These are phyloP conservation scores for Thinocorus orbignyianus DNA, from an alignment of 2,113 vertebrate genomes.

Conservation along the genomic window DNA sequence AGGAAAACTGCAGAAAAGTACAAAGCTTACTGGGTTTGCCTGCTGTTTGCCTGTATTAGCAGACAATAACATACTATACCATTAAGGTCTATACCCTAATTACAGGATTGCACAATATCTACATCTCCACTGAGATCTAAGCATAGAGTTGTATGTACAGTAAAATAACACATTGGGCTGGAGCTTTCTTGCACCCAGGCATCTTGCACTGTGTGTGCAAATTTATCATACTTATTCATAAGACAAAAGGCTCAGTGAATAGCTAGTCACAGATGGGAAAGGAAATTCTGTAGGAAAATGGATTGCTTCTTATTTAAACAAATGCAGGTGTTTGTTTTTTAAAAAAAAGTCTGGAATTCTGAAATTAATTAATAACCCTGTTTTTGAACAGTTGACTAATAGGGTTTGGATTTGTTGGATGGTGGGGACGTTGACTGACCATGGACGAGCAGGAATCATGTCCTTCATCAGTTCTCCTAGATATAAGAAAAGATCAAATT, in stretches of 20 bases:
- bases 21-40: background rate
- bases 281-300: background rate
- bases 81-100: background rate
- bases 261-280: background rate
- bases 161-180: background rate
- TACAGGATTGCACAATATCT: background rate
- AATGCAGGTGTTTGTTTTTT: background rate
- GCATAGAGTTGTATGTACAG: background rate
- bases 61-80: background rate
- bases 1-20: background rate
- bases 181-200: background rate
- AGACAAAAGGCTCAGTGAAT: background rate
- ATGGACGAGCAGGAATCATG: background rate
- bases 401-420: background rate
- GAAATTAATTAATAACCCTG: background rate
- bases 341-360: background rate
- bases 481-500: background rate
- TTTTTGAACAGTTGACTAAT: background rate
- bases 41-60: background rate
- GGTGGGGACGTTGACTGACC: background rate
- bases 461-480: background rate
- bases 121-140: background rate
- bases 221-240: background rate
- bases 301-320: background rate
- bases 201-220: background rate